These are phyloP conservation scores for Syngnathus floridae DNA, from an alignment of 2,113 vertebrate genomes.

Conservation along the genomic window DNA sequence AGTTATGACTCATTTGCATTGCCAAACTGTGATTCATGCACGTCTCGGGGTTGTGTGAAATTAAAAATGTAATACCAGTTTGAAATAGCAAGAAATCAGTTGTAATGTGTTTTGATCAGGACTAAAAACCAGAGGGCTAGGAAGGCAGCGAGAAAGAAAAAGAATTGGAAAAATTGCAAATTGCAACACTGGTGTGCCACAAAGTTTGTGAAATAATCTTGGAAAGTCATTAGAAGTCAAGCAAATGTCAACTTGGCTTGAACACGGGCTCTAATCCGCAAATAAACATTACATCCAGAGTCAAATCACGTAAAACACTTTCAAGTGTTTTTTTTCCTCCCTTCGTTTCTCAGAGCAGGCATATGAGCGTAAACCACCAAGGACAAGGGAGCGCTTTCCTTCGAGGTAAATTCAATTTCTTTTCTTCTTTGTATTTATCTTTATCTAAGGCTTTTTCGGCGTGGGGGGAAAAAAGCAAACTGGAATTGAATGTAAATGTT, in stretches of 20 bases:
- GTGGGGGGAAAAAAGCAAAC: conserved; percentile 14
- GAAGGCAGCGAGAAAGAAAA: background rate
- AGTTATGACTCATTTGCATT: background rate
- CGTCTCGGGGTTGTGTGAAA: background rate
- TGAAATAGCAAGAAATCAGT: background rate
- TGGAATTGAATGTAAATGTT: conserved; percentile 22
- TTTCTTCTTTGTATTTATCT: background rate
- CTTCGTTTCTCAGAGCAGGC: background rate
- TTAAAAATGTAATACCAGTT: background rate
- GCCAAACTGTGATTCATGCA: background rate
- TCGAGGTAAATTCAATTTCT: conserved; percentile 2
- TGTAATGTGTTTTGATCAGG: background rate
- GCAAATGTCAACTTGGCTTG: background rate
- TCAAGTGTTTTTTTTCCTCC: background rate
- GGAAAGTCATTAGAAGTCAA: background rate
- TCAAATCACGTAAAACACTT: conserved; percentile 2
- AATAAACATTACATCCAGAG: background rate
- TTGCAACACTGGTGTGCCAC: background rate
- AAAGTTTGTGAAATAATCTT: background rate
- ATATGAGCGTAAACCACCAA: background rate
- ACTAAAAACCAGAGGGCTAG: background rate
- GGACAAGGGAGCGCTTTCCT: conserved; percentile 2
- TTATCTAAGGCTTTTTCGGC: conserved; percentile 10
- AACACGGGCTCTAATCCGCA: background rate
- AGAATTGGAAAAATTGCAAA: background rate